Evolutionary conservation across 2,797 vertebrate species (phyloP).

Genomic region (Gymnoscopelus microlampas): DNA sequence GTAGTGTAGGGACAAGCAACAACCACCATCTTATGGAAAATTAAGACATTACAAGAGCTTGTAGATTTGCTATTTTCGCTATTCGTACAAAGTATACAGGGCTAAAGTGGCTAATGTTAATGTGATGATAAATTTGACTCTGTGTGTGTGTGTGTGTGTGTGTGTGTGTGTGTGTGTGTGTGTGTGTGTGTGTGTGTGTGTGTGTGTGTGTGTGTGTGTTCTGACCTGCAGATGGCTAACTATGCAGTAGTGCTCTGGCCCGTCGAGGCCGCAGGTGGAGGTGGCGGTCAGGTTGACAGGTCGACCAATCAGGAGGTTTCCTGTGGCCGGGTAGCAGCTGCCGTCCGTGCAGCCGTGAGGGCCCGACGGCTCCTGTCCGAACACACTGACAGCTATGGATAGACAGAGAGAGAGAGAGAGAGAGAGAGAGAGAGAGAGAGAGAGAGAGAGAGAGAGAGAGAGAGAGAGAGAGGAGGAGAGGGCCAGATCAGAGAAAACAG

Average conservation of each 20-base stretch:
- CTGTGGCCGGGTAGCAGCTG: conserved; percentile 88
- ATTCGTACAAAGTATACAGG: too few species aligned
- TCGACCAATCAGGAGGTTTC: conserved; percentile 88
- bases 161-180: conserved; percentile 12
- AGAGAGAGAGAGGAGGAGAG: background rate
- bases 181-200: background rate
- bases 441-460: background rate
- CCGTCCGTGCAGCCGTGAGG: conserved; percentile 81
- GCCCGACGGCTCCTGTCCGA: conserved; percentile 78
- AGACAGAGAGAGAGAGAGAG: background rate
- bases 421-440: background rate
- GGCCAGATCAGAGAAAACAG: too few species aligned
- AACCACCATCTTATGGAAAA: too few species aligned
- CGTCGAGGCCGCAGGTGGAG: conserved; percentile 83
- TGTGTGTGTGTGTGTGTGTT: background rate
- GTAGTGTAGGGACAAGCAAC: too few species aligned
- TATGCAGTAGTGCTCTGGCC: conserved; percentile 85
- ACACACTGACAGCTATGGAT: conserved; percentile 51
- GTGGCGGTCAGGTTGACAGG: conserved; percentile 78
- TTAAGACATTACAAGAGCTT: too few species aligned
- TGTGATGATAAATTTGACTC: too few species aligned
- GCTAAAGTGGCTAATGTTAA: too few species aligned
- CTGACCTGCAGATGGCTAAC: conserved; percentile 89
- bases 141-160: conserved; percentile 1
- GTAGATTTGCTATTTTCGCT: too few species aligned